These are phyloP conservation scores for Enteromius thamalakanensis DNA, from an alignment of 2,797 vertebrate species.

Conservation along the genomic window DNA sequence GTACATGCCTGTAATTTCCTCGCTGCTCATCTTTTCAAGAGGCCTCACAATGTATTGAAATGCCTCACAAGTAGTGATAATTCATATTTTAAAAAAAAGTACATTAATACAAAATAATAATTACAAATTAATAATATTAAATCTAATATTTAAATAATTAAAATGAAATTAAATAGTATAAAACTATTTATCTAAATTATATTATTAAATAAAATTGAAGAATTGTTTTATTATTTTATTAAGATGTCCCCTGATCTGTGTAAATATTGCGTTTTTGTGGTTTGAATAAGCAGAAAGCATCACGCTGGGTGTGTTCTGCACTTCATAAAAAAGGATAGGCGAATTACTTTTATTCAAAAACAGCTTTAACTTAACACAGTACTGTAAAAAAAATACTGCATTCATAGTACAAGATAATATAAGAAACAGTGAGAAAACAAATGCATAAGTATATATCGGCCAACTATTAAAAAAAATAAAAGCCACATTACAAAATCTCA, in stretches of 20 bases:
- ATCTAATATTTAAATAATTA: background rate
- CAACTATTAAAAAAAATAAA: background rate
- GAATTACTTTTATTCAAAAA: background rate
- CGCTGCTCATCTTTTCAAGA: conserved; percentile 22
- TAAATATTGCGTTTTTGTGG: background rate
- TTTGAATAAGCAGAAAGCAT: background rate
- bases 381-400: background rate
- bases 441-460: background rate
- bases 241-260: background rate
- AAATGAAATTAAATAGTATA: conserved; percentile 1
- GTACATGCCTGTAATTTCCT: conserved; percentile 55
- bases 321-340: background rate
- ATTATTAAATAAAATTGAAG: background rate
- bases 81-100: background rate
- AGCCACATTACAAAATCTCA: background rate
- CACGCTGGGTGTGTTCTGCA: background rate
- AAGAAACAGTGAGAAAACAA: background rate
- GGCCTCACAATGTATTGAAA: conserved; percentile 22
- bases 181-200: background rate
- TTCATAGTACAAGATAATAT: background rate
- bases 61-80: conserved; percentile 31
- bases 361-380: background rate
- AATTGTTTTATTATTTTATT: background rate
- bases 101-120: background rate
- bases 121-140: background rate